Base-by-base conservation (phyloP, 2,888 invertebrate genomes). In the Scaptomyza caliginosa region DNA sequence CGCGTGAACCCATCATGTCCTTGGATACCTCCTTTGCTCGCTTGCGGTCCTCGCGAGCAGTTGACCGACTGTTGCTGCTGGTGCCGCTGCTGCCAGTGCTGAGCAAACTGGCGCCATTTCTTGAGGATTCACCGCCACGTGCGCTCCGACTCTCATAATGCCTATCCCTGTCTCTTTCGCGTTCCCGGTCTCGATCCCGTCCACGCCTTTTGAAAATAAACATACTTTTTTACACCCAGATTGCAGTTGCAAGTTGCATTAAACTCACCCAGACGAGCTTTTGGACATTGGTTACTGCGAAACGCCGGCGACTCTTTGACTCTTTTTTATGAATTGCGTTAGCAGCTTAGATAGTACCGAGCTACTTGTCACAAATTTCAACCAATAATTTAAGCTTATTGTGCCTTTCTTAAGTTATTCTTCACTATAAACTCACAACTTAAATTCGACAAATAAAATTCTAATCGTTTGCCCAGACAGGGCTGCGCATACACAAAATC, bases 11-110 rank as follows among this genome's bases (percentile, higher is more conserved):
- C 13, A 17, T 43, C 43, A 17, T 5, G 2, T 81, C 78, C 54
- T 88, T 76, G 4, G 50, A 5, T 7, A 36, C 42, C 8, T 84
- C 84, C 36, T 78, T 86, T n/a, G 65, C 62, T 5, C 83, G 78
- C 5, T 89, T 89, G 1, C 89, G 80, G 0, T 90, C 89, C n/a
- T 89, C 90, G 0, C 90, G 87, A 0, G 55, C 67, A n/a, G 45
- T n/a, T 1, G 46, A 46, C 17, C 71, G 43, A 1, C 59, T 48
- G 36, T 80, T 45, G 34, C 83, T 77, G 24, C 88, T 75, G 17
- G 60, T 49, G 2, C 51, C 45, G 38, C 81, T 46, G 32, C 84
- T 78, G 24, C 88, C 75, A 17, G 45, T 19, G 28, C 28, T 28
- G 17, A n/a, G 28, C 13, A 64, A 60, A 26, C 74, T 69, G 7